These are phyloP conservation scores for Anoncus sp. DNA, from an alignment of 2,888 invertebrate species.

Conservation along the genomic window DNA sequence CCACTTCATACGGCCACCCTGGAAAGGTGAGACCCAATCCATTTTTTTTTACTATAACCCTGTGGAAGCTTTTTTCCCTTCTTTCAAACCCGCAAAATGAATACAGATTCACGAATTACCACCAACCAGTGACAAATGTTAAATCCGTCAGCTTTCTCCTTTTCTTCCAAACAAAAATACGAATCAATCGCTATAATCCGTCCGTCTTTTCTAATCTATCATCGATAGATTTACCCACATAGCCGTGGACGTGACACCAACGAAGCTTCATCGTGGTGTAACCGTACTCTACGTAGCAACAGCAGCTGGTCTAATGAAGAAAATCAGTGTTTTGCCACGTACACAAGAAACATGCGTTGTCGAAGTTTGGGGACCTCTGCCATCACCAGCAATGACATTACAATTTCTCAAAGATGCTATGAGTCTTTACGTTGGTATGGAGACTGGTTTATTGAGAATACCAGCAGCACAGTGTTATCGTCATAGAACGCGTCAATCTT, in stretches of 20 bases:
- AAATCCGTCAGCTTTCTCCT: too few relatives aligned
- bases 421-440: conserved; percentile 82
- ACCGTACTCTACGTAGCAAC: conserved; percentile 94
- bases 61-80: not conserved
- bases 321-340: conserved; percentile 90
- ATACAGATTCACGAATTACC: too few relatives aligned
- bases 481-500: conserved; percentile 88
- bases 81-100: too few relatives aligned
- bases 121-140: too few relatives aligned
- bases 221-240: conserved; percentile 90
- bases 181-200: too few relatives aligned
- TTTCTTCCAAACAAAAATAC: too few relatives aligned
- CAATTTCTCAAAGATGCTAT: conserved; percentile 92
- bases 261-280: conserved; percentile 88
- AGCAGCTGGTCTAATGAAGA: conserved; percentile 89
- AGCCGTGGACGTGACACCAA: conserved; percentile 91
- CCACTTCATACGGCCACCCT: conserved; percentile 90
- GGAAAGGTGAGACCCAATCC: conserved; percentile 84
- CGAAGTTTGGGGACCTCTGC: conserved; percentile 91
- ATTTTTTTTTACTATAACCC: not conserved
- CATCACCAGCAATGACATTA: conserved; percentile 86
- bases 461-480: conserved; percentile 92
- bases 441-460: conserved; percentile 83
- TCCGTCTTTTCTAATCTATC: too few relatives aligned
- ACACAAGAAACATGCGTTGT: conserved; percentile 91